Evolutionary conservation across 2,113 vertebrate species (phyloP).

Genomic region (Oreotrochilus melanogaster): DNA sequence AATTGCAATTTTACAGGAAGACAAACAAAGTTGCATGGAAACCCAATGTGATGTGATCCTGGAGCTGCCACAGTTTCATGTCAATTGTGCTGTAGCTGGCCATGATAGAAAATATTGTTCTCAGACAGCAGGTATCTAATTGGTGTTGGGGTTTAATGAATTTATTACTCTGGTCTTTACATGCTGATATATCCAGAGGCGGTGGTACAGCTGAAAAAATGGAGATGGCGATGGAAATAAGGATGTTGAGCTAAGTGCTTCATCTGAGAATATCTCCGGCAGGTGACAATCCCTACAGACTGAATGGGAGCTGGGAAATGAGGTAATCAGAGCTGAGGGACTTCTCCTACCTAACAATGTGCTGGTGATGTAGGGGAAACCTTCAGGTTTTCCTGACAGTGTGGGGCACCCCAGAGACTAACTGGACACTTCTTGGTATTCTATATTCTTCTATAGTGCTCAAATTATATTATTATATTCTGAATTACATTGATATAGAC

Average conservation of each 20-base stretch:
- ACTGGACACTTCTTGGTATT: neutral
- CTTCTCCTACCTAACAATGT: fast-evolving
- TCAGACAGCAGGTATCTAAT: neutral
- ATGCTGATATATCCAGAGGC: neutral
- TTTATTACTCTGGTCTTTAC: neutral
- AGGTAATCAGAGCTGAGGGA: neutral
- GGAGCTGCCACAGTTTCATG: neutral
- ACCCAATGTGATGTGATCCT: neutral
- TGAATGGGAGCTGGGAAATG: neutral
- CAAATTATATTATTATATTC: neutral
- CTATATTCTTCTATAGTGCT: neutral
- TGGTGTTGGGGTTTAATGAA: fast-evolving
- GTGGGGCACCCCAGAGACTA: neutral
- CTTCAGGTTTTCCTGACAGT: neutral
- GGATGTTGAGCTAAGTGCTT: neutral
- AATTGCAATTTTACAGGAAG: neutral
- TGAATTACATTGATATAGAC: neutral
- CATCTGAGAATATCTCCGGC: neutral
- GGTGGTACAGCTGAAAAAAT: neutral
- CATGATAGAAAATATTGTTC: neutral
- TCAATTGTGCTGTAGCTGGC: neutral
- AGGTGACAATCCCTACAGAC: neutral
- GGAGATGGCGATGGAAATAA: neutral
- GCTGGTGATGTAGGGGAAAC: neutral
- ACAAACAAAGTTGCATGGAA: neutral